Conservation (phyloP, 2,888 invertebrate genomes). For the Anoplius nigerrimus region DNA sequence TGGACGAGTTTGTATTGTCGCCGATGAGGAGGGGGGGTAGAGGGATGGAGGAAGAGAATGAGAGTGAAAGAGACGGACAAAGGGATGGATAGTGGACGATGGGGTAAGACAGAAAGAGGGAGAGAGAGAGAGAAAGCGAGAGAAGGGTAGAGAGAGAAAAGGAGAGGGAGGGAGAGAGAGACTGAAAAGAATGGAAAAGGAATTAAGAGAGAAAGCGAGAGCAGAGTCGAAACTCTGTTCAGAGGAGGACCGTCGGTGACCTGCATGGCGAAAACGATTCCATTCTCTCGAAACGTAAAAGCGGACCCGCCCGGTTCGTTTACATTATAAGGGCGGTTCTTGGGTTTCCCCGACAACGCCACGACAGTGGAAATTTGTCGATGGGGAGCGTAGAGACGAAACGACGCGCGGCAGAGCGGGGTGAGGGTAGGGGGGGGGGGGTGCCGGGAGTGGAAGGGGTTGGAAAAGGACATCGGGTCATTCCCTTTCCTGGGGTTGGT, state of each 20-base stretch:
- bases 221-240: too few relatives aligned
- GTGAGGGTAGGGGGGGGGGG: too few relatives aligned
- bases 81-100: not conserved
- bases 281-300: constrained; percentile 37
- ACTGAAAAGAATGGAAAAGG: too few relatives aligned
- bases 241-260: not conserved
- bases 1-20: too few relatives aligned
- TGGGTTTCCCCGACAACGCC: constrained; percentile 30
- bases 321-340: constrained; percentile 43
- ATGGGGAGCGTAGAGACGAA: not conserved
- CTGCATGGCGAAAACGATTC: constrained; percentile 30
- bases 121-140: not conserved
- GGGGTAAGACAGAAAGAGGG: not conserved
- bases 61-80: too few relatives aligned
- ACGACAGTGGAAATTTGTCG: constrained; percentile 30
- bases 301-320: constrained; percentile 33
- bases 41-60: not conserved
- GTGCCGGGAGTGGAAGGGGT: too few relatives aligned
- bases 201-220: too few relatives aligned
- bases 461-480: too few relatives aligned
- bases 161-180: too few relatives aligned
- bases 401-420: too few relatives aligned
- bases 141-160: too few relatives aligned
- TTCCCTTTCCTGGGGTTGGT: too few relatives aligned
- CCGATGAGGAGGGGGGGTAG: not conserved